Evolutionary conservation across 2,797 vertebrate genomes (phyloP).

Genomic region (Bovichtus diacanthus): DNA sequence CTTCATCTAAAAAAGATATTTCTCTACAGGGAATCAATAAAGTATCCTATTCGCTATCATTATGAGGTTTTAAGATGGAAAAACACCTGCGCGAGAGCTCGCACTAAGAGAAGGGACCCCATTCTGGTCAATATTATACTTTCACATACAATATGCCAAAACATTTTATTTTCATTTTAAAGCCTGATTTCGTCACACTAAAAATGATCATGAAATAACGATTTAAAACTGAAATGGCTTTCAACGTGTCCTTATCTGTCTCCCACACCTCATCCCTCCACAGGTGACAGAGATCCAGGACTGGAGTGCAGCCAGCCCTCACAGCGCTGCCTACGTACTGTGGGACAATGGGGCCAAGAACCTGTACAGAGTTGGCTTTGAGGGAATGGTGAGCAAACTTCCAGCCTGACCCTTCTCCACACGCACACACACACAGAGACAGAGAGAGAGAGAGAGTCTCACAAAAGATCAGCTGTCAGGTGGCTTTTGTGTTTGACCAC

Average conservation of each 20-base stretch:
- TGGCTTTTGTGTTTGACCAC: constrained; percentile 75
- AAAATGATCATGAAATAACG: background rate
- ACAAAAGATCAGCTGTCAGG: constrained; percentile 78
- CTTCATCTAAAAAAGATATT: constrained; percentile 33
- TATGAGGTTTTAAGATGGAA: constrained; percentile 14
- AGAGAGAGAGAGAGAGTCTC: constrained; percentile 20
- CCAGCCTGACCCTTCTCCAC: constrained; percentile 58
- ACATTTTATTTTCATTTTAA: constrained; percentile 12
- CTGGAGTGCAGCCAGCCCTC: constrained; percentile 98
- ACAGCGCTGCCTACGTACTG: constrained; percentile 97
- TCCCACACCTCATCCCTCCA: constrained; percentile 25
- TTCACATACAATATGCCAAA: background rate
- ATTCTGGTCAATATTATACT: constrained; percentile 9
- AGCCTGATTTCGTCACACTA: background rate
- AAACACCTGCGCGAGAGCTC: constrained; percentile 9
- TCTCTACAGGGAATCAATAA: constrained; percentile 25
- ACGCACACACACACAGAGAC: constrained; percentile 23
- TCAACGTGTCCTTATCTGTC: constrained; percentile 9
- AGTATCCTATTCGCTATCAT: constrained; percentile 18
- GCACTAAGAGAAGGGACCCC: background rate
- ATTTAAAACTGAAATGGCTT: constrained; percentile 13
- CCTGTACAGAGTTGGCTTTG: constrained; percentile 98
- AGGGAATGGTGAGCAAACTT: constrained; percentile 96
- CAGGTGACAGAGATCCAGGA: constrained; percentile 99
- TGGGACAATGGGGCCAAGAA: constrained; percentile 99